Conservation (phyloP, 2,797 vertebrate genomes). For the Linurgus olivaceus region DNA sequence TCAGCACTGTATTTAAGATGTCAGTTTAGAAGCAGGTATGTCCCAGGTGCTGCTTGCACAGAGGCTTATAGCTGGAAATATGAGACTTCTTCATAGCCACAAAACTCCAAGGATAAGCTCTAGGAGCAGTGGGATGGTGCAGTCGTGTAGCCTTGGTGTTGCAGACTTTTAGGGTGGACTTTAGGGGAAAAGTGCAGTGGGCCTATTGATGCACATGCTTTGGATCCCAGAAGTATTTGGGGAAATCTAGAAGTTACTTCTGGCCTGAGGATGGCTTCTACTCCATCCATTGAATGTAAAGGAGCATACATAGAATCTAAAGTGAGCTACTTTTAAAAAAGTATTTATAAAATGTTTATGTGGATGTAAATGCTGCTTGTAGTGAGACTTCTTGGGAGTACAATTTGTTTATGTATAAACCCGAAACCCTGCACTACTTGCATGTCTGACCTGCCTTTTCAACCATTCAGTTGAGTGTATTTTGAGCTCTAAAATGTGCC, state of each 20-base stretch:
- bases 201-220: not conserved
- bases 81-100: not conserved
- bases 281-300: conserved; percentile 34
- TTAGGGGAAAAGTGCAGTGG: not conserved
- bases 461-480: not conserved
- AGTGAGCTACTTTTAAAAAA: not conserved
- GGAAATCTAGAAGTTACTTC: not conserved
- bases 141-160: not conserved
- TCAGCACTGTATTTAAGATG: not conserved
- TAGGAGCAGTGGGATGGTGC: conserved; percentile 45
- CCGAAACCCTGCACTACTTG: conserved; percentile 57
- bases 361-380: conserved; percentile 20
- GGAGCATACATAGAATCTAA: not conserved
- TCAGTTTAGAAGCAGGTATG: not conserved
- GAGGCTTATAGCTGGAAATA: not conserved
- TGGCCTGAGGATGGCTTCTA: not conserved
- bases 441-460: conserved; percentile 65
- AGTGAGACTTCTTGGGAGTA: conserved; percentile 50
- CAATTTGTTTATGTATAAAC: not conserved
- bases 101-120: not conserved
- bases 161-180: not conserved
- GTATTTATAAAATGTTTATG: conserved; percentile 41
- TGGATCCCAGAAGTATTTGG: not conserved
- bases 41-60: not conserved
- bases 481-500: conserved; percentile 60